Evolutionary conservation across 2,888 invertebrate species (phyloP), one percentile per base, ranked within the genome.

Genomic region (Icerya purchasi): DNA sequence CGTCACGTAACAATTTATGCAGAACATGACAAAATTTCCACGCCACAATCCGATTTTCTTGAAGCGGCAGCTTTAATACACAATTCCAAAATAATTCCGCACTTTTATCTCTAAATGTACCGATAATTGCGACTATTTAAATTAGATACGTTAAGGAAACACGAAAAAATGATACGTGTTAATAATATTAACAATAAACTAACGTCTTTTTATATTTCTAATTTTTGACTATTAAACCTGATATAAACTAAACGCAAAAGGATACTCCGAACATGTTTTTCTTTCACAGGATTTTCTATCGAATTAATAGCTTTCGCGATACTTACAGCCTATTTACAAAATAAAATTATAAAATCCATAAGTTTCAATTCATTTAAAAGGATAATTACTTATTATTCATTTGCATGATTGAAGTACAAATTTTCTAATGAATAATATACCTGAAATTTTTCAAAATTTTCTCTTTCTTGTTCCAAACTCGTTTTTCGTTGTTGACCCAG

Each of bases 21-120:
- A 97, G 77, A 64, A 97, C 87, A 75, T 98, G 92, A 69, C 94
- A 96, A 74, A 97, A 93, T 75, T 98, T 99, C 98, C 98, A 98
- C 24, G 94, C 91, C 55, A 93, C 85, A 67, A 98, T 93, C 63
- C 91, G 82, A 75, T 93, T 89, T 67, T 92, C 94, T 73, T 91
- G 86, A 1, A 90, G 73, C 8, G 88, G 90, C 64, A 88, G 78
- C 36, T 86, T 75, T 59, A 75, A 70, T 53, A 78, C 76, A 61
- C 78, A 76, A 63, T 74, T 81, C 97, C 97, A 98, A 74, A 96
- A 98, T 21, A 88, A 83, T 69, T 82, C 78, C 14, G 86, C 89
- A 67, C 92, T 89, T 72, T 89, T 87, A 68, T 90, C 90, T 69
- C 89, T 86, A 72, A 90, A 92, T 21, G 93, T 93, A 25, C 92